Evolutionary conservation across 2,113 vertebrate genomes (phyloP).

Genomic region (Calyptommatus sinebrachiatus): DNA sequence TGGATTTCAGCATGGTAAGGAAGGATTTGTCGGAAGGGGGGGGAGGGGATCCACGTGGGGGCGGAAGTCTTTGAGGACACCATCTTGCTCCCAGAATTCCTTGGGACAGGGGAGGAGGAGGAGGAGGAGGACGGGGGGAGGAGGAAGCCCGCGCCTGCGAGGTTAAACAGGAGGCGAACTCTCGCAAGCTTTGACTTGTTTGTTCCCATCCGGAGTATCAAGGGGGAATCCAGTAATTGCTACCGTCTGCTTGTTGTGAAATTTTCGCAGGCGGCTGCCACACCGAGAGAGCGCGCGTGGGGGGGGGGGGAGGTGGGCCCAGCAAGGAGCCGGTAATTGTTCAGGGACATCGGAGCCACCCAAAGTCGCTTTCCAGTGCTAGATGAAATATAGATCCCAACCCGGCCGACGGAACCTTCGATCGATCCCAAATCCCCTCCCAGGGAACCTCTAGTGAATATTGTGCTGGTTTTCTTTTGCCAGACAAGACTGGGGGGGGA

Average conservation of each 20-base stretch:
- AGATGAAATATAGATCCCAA: too few species aligned
- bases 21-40: neutral
- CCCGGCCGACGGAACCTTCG: too few species aligned
- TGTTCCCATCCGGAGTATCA: conserved; percentile 48
- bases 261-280: neutral
- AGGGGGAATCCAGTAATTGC: conserved; percentile 31
- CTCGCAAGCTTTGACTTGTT: conserved; percentile 60
- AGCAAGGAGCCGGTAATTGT: too few species aligned
- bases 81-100: neutral
- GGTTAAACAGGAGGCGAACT: conserved; percentile 49
- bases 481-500: too few species aligned
- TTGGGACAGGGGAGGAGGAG: conserved; percentile 21
- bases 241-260: conserved; percentile 9
- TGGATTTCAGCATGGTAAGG: conserved; percentile 99
- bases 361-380: too few species aligned
- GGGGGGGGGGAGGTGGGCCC: neutral
- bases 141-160: conserved; percentile 32
- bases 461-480: too few species aligned
- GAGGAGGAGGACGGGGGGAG: conserved; percentile 14
- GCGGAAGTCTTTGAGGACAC: neutral
- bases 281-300: neutral
- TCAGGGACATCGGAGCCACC: too few species aligned
- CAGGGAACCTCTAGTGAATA: too few species aligned
- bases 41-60: neutral
- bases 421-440: too few species aligned